A percentile compares a stretch with the other conserved stretches of the same genome.
These are phyloP conservation scores for Hippopotamyrus pictus DNA, from an alignment of 2,797 vertebrate species.

Conservation along the genomic window DNA sequence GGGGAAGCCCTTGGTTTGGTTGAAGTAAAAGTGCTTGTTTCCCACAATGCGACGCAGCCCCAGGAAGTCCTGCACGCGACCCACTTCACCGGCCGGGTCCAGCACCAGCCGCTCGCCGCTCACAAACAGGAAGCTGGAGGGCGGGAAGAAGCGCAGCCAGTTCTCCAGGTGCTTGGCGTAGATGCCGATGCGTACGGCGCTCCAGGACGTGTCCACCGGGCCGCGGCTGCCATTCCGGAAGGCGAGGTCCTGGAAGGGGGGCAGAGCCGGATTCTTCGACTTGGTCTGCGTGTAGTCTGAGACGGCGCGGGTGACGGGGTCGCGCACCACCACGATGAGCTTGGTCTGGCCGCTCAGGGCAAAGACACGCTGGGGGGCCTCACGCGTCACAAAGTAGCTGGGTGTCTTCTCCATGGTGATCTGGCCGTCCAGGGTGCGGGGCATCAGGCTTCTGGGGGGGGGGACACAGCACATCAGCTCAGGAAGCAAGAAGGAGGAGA, in stretches of 20 bases:
- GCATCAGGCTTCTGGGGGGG: constrained; percentile 78
- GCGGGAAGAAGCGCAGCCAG: constrained; percentile 83
- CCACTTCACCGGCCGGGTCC: constrained; percentile 81
- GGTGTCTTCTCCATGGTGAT: constrained; percentile 96
- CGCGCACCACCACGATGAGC: constrained; percentile 86
- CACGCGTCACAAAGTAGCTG: constrained; percentile 89
- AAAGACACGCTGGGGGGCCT: constrained; percentile 74
- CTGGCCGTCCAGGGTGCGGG: constrained; percentile 81
- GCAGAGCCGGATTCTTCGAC: constrained; percentile 81
- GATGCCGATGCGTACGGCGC: constrained; percentile 83
- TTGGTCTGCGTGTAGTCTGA: constrained; percentile 89
- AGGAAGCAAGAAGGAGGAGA: not conserved
- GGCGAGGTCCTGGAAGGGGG: constrained; percentile 78
- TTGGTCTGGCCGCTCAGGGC: constrained; percentile 78
- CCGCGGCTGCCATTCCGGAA: constrained; percentile 77
- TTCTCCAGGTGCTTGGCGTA: constrained; percentile 87
- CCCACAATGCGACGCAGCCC: constrained; percentile 80
- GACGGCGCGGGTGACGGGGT: constrained; percentile 83
- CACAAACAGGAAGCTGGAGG: constrained; percentile 83
- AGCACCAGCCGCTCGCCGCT: constrained; percentile 85
- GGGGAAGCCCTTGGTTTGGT: constrained; percentile 90
- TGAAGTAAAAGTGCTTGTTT: constrained; percentile 90
- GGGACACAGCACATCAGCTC: not conserved
- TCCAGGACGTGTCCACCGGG: constrained; percentile 82
- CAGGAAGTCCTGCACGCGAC: constrained; percentile 87